Evolutionary conservation across 2,113 vertebrate genomes (phyloP).

Genomic region (Uria lomvia): DNA sequence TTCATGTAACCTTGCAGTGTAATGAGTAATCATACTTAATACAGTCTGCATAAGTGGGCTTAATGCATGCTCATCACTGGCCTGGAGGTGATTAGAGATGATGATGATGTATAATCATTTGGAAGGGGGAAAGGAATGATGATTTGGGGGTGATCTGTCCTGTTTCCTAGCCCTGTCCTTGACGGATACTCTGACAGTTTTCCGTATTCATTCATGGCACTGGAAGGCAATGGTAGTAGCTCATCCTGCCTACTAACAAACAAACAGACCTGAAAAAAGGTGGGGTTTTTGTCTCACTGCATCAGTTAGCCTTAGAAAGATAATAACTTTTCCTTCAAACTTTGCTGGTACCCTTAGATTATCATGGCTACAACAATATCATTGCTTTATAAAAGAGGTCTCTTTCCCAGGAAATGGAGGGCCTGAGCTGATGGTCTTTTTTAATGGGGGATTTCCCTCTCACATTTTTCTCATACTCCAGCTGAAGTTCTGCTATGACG

Average conservation of each 20-base stretch:
- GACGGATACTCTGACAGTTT: background rate
- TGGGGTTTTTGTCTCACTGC: rapidly evolving
- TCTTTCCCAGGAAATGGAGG: background rate
- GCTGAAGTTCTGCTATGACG: background rate
- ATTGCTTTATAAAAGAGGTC: background rate
- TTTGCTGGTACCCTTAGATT: background rate
- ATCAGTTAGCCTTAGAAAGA: background rate
- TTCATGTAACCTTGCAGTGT: background rate
- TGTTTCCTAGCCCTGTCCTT: background rate
- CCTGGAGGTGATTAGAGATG: background rate
- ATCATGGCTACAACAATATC: background rate
- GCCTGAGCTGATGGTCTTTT: background rate
- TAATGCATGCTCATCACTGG: background rate
- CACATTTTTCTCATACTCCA: background rate
- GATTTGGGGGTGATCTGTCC: background rate
- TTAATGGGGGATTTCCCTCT: background rate
- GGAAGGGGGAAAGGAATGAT: background rate
- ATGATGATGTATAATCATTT: background rate
- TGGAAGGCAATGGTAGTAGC: background rate
- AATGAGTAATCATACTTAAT: background rate
- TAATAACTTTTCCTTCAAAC: background rate
- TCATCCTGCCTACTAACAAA: background rate
- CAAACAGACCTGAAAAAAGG: background rate
- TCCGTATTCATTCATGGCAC: rapidly evolving
- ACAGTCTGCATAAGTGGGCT: background rate